phyloP scores from a whole-genome alignment of 92 coral and sea anemone species.

The Micromussa lordhowensis region DNA sequence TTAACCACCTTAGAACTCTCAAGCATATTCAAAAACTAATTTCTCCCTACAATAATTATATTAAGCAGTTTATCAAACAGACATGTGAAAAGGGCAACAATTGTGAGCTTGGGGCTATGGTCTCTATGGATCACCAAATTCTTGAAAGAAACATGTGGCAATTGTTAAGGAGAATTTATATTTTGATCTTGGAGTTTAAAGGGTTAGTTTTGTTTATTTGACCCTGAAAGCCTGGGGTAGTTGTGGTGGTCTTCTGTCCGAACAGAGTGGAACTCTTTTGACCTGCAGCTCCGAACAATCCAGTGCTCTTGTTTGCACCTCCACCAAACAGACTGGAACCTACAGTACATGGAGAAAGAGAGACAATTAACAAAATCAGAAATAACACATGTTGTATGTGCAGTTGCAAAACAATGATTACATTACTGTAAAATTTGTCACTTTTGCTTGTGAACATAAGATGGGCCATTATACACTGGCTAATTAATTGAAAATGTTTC shows the following conservation, averaged over 20 bases:
- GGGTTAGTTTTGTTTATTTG: not conserved
- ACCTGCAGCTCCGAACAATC: slow-evolving; percentile 63
- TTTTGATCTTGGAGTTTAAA: not conserved
- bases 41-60: not conserved
- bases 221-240: slow-evolving; percentile 56
- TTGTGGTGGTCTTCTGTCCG: slow-evolving; percentile 14
- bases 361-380: not conserved
- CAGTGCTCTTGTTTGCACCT: slow-evolving; percentile 34
- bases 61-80: not conserved
- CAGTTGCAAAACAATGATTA: not conserved
- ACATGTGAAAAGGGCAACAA: not conserved
- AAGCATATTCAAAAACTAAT: not conserved
- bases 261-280: slow-evolving; percentile 46
- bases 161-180: not conserved
- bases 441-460: too few species aligned
- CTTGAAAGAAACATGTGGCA: not conserved
- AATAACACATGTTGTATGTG: too few species aligned
- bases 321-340: slow-evolving; percentile 57
- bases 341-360: not conserved
- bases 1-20: not conserved
- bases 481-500: too few species aligned
- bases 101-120: not conserved
- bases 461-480: too few species aligned
- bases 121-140: not conserved
- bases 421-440: too few species aligned